Conservation (phyloP, 2,113 vertebrate genomes). For the Myanophis thanlyinensis region DNA sequence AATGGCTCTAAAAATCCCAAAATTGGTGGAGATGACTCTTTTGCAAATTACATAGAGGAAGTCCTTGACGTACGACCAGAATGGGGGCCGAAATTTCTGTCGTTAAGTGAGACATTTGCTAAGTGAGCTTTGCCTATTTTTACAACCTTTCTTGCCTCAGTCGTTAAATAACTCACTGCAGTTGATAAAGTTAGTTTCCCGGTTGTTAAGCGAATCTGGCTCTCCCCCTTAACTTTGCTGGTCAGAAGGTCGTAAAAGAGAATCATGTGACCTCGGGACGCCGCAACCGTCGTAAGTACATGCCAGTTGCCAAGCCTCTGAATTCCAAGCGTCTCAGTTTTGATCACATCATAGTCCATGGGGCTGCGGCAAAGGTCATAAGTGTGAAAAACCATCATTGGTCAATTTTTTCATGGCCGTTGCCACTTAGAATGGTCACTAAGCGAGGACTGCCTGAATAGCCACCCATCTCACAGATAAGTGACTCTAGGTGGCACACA, state of each 20-base stretch:
- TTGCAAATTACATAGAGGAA: no score
- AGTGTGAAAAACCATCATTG: neutral
- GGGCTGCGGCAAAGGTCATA: neutral
- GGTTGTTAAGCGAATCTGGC: neutral
- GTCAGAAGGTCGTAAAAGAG: neutral
- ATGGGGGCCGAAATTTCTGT: neutral
- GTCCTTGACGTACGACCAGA: no score
- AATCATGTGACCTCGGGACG: accelerated
- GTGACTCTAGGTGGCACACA: neutral
- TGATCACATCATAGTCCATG: no score
- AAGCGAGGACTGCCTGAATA: neutral
- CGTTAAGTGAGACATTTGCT: neutral
- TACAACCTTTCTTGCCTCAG: neutral
- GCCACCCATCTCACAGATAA: neutral
- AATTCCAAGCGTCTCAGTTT: neutral
- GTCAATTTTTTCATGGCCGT: neutral
- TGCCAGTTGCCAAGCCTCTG: neutral
- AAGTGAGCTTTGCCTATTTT: neutral
- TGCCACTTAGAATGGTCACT: neutral
- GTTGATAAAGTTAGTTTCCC: neutral
- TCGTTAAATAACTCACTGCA: neutral
- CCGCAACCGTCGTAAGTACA: neutral
- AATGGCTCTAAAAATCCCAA: neutral
- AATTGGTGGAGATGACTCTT: neutral
- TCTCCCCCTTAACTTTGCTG: neutral